Conservation (phyloP, 2,113 vertebrate species). For the Phasianus colchicus region DNA sequence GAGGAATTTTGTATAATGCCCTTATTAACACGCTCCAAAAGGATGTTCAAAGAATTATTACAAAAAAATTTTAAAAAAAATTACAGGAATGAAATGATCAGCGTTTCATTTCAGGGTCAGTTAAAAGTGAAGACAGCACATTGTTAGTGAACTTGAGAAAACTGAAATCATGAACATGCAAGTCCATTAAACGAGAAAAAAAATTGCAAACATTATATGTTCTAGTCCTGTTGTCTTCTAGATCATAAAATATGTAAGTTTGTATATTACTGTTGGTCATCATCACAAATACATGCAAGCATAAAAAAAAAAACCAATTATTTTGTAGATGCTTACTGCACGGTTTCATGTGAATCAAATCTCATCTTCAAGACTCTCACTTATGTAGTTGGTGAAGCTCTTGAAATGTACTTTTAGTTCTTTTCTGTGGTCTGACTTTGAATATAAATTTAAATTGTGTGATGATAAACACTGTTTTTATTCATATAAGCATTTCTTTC, state of each 20-base stretch:
- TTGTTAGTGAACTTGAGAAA: background rate
- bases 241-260: background rate
- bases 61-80: background rate
- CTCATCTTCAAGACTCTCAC: background rate
- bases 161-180: background rate
- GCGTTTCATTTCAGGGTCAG: background rate
- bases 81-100: background rate
- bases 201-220: background rate
- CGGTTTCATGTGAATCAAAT: background rate
- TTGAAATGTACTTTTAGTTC: background rate
- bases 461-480: background rate
- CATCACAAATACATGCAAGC: background rate
- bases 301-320: background rate
- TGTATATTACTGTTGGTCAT: background rate
- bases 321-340: background rate
- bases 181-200: background rate
- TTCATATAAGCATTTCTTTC: constrained; percentile 1
- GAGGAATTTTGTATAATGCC: background rate
- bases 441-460: background rate
- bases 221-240: background rate
- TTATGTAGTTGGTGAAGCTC: background rate
- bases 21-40: background rate
- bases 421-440: background rate
- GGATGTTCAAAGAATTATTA: background rate
- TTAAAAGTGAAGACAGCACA: background rate